Percentiles rank a stretch among this genome's conserved stretches.
These are phyloP conservation scores for Melanotaenia nigrans DNA, from an alignment of 2,797 vertebrate genomes.

Conservation along the genomic window DNA sequence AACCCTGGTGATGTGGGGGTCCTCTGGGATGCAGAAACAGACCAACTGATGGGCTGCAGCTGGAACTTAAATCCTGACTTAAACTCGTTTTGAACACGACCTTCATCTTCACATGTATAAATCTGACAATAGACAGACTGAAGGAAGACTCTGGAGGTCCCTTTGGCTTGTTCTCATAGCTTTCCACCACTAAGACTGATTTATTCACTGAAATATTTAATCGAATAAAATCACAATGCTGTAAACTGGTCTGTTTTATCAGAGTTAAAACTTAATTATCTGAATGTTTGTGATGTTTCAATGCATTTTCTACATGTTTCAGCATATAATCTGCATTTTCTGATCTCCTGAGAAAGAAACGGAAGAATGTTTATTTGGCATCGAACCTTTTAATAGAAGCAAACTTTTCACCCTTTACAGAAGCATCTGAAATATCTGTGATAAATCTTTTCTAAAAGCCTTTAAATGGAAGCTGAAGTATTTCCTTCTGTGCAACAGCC, in stretches of 20 bases:
- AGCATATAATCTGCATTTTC: not conserved
- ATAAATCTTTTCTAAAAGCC: not conserved
- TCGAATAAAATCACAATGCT: too few species aligned
- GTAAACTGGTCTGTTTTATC: not conserved
- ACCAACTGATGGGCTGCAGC: too few species aligned
- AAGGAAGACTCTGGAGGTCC: too few species aligned
- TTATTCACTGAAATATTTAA: not conserved
- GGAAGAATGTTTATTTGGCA: constrained; percentile 1
- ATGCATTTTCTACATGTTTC: not conserved
- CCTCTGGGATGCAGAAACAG: too few species aligned
- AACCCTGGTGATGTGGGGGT: too few species aligned
- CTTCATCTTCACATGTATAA: too few species aligned
- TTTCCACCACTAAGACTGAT: too few species aligned
- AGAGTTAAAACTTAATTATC: not conserved
- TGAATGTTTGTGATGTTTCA: not conserved
- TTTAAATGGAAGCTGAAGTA: constrained; percentile 1
- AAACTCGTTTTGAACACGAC: too few species aligned
- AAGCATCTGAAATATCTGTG: not conserved
- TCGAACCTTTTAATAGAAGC: not conserved
- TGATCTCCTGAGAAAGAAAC: not conserved
- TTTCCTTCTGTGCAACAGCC: not conserved
- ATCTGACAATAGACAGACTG: too few species aligned
- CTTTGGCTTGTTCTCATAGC: too few species aligned
- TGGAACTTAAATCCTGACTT: too few species aligned
- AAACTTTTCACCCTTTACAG: constrained; percentile 1